Evolutionary conservation across 2,888 invertebrate species (phyloP).

Genomic region (Cylindroiulus punctatus): DNA sequence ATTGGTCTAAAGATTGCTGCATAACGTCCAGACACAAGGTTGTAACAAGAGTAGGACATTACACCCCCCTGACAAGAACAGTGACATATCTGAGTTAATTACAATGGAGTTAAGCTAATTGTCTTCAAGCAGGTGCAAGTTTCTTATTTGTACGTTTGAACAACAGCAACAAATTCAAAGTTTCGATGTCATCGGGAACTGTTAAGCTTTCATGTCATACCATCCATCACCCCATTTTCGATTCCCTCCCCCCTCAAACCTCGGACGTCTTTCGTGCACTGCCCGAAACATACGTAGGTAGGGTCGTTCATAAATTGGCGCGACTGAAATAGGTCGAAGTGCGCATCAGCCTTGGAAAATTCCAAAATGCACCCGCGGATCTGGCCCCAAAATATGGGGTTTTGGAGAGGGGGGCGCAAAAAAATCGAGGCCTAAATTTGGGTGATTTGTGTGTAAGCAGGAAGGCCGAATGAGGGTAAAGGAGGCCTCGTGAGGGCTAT

Average conservation of each 20-base stretch:
- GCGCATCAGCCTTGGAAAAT: background rate
- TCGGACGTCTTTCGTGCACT: background rate
- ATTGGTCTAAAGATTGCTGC: too few relatives aligned
- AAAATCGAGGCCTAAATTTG: conserved; percentile 13
- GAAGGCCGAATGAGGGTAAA: conserved; percentile 14
- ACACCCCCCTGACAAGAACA: too few relatives aligned
- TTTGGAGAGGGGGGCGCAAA: background rate
- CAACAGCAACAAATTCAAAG: too few relatives aligned
- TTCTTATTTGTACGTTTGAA: too few relatives aligned
- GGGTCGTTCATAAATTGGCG: background rate
- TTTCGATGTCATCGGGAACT: too few relatives aligned
- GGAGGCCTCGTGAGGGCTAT: background rate
- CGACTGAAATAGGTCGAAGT: background rate
- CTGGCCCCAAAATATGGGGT: conserved; percentile 33
- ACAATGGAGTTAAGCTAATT: too few relatives aligned
- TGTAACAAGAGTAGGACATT: too few relatives aligned
- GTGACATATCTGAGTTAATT: too few relatives aligned
- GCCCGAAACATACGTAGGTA: background rate
- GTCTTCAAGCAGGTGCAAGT: too few relatives aligned
- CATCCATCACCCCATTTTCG: background rate
- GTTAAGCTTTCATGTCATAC: too few relatives aligned
- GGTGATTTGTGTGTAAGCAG: conserved; percentile 28
- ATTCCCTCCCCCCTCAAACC: background rate
- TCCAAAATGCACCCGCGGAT: background rate
- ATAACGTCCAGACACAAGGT: too few relatives aligned